A percentile compares a stretch with the other conserved stretches of the same genome.
Conservation (phyloP, 1,140 invertebrate genomes). For the Drosophila sp. region DNA sequence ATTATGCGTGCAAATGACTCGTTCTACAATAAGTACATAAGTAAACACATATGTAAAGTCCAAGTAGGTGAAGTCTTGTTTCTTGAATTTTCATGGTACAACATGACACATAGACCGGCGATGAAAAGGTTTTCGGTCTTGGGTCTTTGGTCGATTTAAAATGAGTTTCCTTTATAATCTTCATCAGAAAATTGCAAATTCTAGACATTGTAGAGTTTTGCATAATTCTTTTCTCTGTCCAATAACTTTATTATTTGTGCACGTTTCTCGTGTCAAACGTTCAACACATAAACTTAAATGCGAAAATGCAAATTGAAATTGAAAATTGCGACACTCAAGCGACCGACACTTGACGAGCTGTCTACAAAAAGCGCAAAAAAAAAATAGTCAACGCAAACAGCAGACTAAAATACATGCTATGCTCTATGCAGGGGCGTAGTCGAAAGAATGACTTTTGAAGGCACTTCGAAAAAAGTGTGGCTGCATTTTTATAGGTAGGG, state of each 20-base stretch:
- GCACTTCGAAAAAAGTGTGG: background rate
- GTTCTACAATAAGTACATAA: constrained; percentile 13
- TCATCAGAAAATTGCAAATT: constrained; percentile 3
- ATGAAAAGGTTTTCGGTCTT: background rate
- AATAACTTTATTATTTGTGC: constrained; percentile 58
- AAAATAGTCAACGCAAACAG: constrained; percentile 20
- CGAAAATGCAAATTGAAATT: constrained; percentile 68
- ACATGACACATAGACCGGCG: background rate
- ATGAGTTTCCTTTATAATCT: background rate
- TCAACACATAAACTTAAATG: constrained; percentile 51
- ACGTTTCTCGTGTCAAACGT: constrained; percentile 41
- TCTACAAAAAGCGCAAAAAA: constrained; percentile 48
- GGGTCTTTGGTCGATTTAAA: background rate
- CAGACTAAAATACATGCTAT: constrained; percentile 17
- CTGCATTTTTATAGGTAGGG: background rate
- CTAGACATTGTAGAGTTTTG: constrained; percentile 7
- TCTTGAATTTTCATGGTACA: background rate
- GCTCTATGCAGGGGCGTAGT: constrained; percentile 2
- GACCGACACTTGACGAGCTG: constrained; percentile 62
- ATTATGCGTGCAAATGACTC: constrained; percentile 26
- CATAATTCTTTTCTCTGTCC: constrained; percentile 9
- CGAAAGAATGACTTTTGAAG: background rate
- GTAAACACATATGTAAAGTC: background rate
- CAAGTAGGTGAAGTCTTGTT: background rate
- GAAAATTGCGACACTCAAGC: constrained; percentile 45